A percentile compares a stretch with the other conserved stretches of the same genome.
Conservation (phyloP, 2,113 vertebrate genomes). For the Myrmecobius fasciatus region DNA sequence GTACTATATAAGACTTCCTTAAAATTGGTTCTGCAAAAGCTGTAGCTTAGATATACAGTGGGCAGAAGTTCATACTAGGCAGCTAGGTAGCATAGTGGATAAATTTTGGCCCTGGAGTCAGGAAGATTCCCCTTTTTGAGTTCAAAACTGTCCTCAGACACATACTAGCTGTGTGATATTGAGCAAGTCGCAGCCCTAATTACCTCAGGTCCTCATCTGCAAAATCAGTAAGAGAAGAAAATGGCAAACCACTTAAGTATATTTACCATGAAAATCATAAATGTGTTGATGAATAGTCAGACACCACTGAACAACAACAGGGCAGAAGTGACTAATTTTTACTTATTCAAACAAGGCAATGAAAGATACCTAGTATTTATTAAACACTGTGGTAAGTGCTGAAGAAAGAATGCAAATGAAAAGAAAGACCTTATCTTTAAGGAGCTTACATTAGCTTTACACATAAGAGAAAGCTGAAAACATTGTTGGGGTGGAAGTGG, state of each 20-base stretch:
- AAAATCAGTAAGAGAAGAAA: not conserved
- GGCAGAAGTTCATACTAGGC: not conserved
- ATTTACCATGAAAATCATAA: not conserved
- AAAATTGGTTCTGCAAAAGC: slow-evolving; percentile 4
- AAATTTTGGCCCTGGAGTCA: not conserved
- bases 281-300: not conserved
- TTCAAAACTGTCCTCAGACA: not conserved
- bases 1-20: not conserved
- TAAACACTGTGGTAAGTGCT: not conserved
- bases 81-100: not conserved
- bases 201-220: not conserved
- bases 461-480: not conserved
- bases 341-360: not conserved
- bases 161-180: not conserved
- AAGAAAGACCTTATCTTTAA: not conserved
- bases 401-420: not conserved
- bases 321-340: not conserved
- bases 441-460: not conserved
- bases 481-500: not conserved
- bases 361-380: not conserved
- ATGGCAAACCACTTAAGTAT: not conserved
- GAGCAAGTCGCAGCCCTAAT: not conserved
- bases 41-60: not conserved
- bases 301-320: not conserved
- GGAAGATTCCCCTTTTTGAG: not conserved